These are phyloP conservation scores for Delichon dasypus DNA, from an alignment of 2,797 vertebrate species.

Conservation along the genomic window DNA sequence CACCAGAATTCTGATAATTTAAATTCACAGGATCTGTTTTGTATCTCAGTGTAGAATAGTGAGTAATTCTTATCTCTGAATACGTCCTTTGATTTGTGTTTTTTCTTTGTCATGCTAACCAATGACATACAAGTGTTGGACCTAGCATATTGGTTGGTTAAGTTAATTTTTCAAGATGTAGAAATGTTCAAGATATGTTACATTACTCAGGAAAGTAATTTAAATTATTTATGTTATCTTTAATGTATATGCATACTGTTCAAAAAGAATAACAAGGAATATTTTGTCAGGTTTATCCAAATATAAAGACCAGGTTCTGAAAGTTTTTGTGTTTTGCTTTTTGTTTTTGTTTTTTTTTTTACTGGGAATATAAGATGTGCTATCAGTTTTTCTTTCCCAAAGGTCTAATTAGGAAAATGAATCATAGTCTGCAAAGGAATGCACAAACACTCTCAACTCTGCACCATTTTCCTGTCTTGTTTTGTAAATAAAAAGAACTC, in stretches of 20 bases:
- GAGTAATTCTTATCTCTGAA: neutral
- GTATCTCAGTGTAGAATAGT: neutral
- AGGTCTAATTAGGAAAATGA: neutral
- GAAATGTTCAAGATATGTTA: neutral
- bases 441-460: constrained; percentile 10
- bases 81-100: neutral
- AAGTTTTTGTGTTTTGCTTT: too few species aligned
- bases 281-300: constrained; percentile 18
- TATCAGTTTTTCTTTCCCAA: neutral
- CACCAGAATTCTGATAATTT: neutral
- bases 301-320: neutral
- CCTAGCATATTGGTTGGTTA: neutral
- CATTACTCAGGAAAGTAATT: constrained; percentile 13
- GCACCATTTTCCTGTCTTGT: neutral
- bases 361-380: neutral
- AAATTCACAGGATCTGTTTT: neutral
- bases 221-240: neutral
- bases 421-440: neutral
- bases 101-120: constrained; percentile 20
- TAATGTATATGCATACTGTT: neutral
- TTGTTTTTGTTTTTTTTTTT: neutral
- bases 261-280: neutral
- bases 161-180: constrained; percentile 32
- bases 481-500: constrained; percentile 10
- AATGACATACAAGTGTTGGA: neutral